Evolutionary conservation across 2,113 vertebrate species (phyloP).

Genomic region (Chaenocephalus aceratus): DNA sequence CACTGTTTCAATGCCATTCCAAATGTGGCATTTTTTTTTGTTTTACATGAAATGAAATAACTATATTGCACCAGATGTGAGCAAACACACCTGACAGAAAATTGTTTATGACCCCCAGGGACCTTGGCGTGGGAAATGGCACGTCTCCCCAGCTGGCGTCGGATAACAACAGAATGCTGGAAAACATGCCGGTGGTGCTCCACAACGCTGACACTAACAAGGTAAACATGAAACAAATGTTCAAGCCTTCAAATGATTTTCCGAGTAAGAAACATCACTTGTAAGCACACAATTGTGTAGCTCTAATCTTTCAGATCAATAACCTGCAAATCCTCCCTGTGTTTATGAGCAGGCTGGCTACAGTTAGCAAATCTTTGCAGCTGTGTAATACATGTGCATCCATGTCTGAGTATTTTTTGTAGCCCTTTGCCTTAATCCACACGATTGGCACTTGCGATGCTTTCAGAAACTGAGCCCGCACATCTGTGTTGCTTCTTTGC

Average conservation of each 20-base stretch:
- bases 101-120: constrained; percentile 81
- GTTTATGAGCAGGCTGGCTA: background rate
- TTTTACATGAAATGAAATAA: constrained; percentile 13
- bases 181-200: constrained; percentile 78
- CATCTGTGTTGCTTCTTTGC: constrained; percentile 43
- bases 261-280: background rate
- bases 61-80: constrained; percentile 14
- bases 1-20: background rate
- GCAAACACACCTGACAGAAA: constrained; percentile 46
- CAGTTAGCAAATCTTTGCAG: constrained; percentile 11
- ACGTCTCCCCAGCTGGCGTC: constrained; percentile 78
- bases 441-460: constrained; percentile 26
- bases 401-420: constrained; percentile 24
- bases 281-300: background rate
- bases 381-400: constrained; percentile 50
- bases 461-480: constrained; percentile 37
- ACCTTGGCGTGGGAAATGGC: constrained; percentile 81
- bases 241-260: background rate
- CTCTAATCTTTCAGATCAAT: background rate
- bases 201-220: constrained; percentile 88
- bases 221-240: constrained; percentile 79
- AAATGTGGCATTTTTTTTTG: background rate
- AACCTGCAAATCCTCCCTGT: background rate
- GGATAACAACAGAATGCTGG: constrained; percentile 83
- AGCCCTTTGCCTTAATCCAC: constrained; percentile 52